Conservation (phyloP, 2,113 vertebrate genomes). For the Grus americana region DNA sequence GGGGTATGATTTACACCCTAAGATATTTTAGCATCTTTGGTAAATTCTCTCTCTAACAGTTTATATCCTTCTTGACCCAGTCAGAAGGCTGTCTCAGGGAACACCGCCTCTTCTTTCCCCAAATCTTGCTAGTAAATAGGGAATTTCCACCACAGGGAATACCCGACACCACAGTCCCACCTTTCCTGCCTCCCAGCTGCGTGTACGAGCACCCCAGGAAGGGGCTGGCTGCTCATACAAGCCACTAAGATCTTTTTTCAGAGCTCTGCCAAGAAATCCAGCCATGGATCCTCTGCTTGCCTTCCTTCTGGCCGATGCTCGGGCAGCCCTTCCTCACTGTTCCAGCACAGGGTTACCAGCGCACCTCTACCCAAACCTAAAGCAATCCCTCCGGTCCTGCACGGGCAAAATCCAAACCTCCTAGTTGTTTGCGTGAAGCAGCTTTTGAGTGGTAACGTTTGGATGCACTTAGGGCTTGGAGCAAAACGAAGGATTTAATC, state of each 20-base stretch:
- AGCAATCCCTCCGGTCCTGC: not conserved
- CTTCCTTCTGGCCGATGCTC: not conserved
- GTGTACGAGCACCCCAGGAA: not conserved
- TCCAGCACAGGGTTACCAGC: not conserved
- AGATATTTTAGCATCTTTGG: not conserved
- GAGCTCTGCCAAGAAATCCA: not conserved
- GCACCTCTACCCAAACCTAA: not conserved
- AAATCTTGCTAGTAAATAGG: not conserved
- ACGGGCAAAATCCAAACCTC: not conserved
- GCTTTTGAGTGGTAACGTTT: not conserved
- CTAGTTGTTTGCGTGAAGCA: not conserved
- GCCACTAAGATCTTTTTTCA: not conserved
- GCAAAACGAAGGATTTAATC: not conserved
- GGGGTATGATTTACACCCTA: not conserved
- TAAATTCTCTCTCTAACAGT: not conserved
- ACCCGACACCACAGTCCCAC: not conserved
- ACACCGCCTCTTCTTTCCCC: not conserved
- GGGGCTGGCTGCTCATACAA: not conserved
- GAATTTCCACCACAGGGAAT: not conserved
- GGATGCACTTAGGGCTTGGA: not conserved
- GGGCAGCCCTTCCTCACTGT: not conserved
- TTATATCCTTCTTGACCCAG: not conserved
- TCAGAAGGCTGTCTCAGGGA: not conserved
- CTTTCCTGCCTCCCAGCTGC: not conserved
- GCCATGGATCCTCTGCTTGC: not conserved